Conservation (phyloP, 2,888 invertebrate species). For the Proisotoma minuta region DNA sequence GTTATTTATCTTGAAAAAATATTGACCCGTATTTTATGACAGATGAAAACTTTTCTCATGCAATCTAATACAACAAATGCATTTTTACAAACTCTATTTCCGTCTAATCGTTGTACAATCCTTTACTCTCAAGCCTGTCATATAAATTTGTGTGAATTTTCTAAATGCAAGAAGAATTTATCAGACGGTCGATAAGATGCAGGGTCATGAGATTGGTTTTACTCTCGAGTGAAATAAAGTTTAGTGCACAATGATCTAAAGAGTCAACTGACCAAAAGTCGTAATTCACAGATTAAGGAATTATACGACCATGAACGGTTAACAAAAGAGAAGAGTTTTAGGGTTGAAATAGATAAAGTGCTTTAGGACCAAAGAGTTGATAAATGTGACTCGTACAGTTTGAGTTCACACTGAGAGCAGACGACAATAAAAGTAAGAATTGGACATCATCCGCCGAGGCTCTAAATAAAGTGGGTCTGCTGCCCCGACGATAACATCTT, state of each 20-base stretch:
- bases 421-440: not conserved
- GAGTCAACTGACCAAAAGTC: not conserved
- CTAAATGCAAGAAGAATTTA: no score
- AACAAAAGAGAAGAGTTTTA: no score
- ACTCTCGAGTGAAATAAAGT: not conserved
- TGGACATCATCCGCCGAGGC: not conserved
- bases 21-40: not conserved
- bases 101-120: not conserved
- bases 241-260: not conserved
- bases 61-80: not conserved
- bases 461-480: not conserved
- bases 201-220: not conserved
- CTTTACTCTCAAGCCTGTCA: constrained; percentile 5
- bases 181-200: no score
- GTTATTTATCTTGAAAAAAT: constrained; percentile 2
- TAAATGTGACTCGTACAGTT: not conserved
- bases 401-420: not conserved
- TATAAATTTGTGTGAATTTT: constrained; percentile 7
- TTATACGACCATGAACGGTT: not conserved
- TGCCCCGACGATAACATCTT: no score
- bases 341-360: not conserved
- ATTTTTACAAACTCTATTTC: not conserved
- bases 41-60: not conserved
- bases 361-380: not conserved
- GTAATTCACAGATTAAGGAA: not conserved